Base-by-base conservation (phyloP, 1,140 invertebrate genomes). In the Panagrolaimus sp. region DNA sequence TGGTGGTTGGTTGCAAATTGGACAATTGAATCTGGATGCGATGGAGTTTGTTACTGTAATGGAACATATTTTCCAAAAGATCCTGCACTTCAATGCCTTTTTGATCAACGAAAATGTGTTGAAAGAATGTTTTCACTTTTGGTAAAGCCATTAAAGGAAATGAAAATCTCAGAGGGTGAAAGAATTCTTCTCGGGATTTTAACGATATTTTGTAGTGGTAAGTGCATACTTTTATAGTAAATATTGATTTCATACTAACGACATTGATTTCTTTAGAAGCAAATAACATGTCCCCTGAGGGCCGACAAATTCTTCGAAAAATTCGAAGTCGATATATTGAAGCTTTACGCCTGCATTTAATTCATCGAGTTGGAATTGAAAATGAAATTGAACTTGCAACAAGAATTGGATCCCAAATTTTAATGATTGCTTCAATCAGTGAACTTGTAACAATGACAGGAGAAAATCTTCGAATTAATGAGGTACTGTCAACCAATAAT, bases 61-160 rank as follows among this genome's bases (percentile, higher is more conserved):
- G 77, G 79, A 55, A 46, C 79, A n/a, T 79, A 81, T 63, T 81
- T 78, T 63, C 77, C 78, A 43, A 45, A 62, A 8, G 71, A 80
- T 26, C 55, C 71, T 12, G 43, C 68, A 1, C 38, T 55, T 0
- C 77, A 78, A 70, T 68, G 68, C 26, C 52, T 75, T 15, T 43
- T 72, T 24, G 73, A 77, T 55, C 52, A 76, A 38, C 55, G 48
- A 24, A 45, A 44, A 28, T 38, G 17, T 43, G n/a, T 64, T 0
- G 71, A 73, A 38, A 38, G 71, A 45, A 73, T 73, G 70, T 67
- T 73, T 44, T 38, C 17, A 9, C 44, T 73, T 32, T 45, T 73
- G 28, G 70, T 73, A 14, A 63, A 73, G 32, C 71, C 71, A 21
- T 47, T 73, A 43, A 52, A 52, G 24, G n/a, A 73, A 28, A 17